Base-by-base conservation (phyloP, 1,140 invertebrate species). In the Philotrypesis tridentata region DNA sequence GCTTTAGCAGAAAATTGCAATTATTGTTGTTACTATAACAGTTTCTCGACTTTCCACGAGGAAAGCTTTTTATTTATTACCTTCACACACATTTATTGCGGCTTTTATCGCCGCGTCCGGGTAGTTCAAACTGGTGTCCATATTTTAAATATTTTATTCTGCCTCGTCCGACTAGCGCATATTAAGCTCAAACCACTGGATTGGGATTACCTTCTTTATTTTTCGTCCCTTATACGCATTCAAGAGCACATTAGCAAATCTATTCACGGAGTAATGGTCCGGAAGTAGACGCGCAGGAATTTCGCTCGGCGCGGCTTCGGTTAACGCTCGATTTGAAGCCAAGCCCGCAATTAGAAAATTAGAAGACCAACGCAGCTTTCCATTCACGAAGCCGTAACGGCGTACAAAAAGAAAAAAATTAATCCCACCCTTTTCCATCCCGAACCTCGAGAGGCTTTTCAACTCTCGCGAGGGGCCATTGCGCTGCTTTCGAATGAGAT, bases 231-330 rank as follows among this genome's bases (percentile, higher is more conserved):
- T 60, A 74, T n/a, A n/a, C n/a, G n/a, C 55, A 79, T 31, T 73
- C 23, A 48, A 27, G 17, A 67, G 55, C 82, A 83, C 68, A 78
- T 87, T 84, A 82, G 80, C 84, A 86, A 60, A 76, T 61, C 65
- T 48, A 60, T 76, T 76, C 43, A 55, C 29, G 73, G 73, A 2
- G 14, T 80, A 76, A 80, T 80, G 74, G 68, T 37, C 40, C 37
- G 68, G 72, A 81, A 81, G 43, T 81, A 81, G 61, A 76, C 21
- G 43, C n/a, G 48, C n/a, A n/a, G n/a, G n/a, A 60, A 65, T 72
- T 80, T 80, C 23, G 33, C 37, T 23, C n/a, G n/a, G 4, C 68
- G 71, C 29, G 21, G 40, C 40, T 63, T 33, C n/a, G 60, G 55
- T 76, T 77, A 60, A 71, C 67, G 37, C 33, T 76, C 63, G 67